These are phyloP conservation scores for Dryobotodes eremita DNA, from an alignment of 2,888 invertebrate genomes.

Conservation along the genomic window DNA sequence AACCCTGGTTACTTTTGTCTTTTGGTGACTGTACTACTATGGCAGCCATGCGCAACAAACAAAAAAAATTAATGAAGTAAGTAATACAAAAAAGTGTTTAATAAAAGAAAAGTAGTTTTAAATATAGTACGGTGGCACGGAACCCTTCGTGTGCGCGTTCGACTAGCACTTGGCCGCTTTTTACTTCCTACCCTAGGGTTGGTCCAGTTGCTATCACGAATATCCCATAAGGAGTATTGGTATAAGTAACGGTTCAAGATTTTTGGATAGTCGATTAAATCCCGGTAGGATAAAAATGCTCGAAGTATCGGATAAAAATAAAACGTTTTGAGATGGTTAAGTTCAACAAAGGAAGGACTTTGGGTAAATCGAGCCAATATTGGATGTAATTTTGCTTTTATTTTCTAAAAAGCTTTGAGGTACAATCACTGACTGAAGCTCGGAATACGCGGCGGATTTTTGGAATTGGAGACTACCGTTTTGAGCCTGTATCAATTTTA, in stretches of 20 bases:
- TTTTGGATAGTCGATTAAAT: slow-evolving; percentile 37
- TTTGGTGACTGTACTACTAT: too few species aligned
- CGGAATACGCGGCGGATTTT: not conserved
- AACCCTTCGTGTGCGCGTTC: not conserved
- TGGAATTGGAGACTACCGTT: not conserved
- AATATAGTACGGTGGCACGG: not conserved
- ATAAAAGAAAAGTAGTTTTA: too few species aligned
- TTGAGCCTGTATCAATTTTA: not conserved
- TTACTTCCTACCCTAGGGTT: not conserved
- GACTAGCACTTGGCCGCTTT: not conserved
- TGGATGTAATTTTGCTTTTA: slow-evolving; percentile 39
- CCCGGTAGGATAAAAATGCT: slow-evolving; percentile 6
- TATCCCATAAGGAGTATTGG: slow-evolving; percentile 9
- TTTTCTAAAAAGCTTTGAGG: slow-evolving; percentile 19
- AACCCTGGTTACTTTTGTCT: too few species aligned
- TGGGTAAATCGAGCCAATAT: slow-evolving; percentile 20
- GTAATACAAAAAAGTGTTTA: too few species aligned
- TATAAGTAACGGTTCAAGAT: slow-evolving; percentile 5
- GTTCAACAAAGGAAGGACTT: slow-evolving; percentile 11
- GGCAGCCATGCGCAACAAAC: too few species aligned
- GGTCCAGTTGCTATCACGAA: slow-evolving; percentile 1
- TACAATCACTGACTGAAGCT: not conserved
- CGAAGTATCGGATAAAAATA: slow-evolving; percentile 16
- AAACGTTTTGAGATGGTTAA: slow-evolving; percentile 29
- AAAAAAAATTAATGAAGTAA: too few species aligned